These are phyloP conservation scores for Corvus cornix DNA, from an alignment of 2,113 vertebrate genomes.

Conservation along the genomic window DNA sequence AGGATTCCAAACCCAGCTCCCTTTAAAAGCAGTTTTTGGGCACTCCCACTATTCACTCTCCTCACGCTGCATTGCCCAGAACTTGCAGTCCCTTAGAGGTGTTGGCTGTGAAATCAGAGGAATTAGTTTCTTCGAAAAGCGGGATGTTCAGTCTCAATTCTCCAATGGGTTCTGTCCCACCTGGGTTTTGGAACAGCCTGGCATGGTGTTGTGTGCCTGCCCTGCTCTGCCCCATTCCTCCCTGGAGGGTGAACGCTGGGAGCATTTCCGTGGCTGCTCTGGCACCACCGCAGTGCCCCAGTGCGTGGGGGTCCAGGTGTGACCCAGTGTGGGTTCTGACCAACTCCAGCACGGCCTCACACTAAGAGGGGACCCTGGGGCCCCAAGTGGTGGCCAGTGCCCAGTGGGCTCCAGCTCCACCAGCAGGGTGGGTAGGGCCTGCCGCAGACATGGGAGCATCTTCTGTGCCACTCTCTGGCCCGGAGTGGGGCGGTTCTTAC, in stretches of 20 bases:
- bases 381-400: constrained; percentile 65
- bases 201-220: fast-evolving
- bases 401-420: constrained; percentile 78
- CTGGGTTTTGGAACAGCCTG: neutral
- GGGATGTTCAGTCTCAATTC: neutral
- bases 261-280: neutral
- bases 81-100: neutral
- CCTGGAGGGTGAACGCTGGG: no score
- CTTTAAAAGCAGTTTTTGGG: neutral
- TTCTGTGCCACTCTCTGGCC: constrained; percentile 83
- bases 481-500: neutral
- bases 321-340: constrained; percentile 75
- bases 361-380: constrained; percentile 64
- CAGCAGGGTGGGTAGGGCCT: constrained; percentile 80
- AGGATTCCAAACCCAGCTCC: neutral
- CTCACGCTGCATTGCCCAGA: neutral
- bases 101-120: neutral
- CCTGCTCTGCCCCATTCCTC: neutral
- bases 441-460: constrained; percentile 82
- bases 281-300: no score
- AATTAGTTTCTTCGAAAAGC: neutral
- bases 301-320: neutral
- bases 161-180: neutral
- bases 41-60: no score
- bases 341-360: constrained; percentile 81